These are phyloP conservation scores for Brachionus paranguensis DNA, from an alignment of 1,140 invertebrate species.

Conservation along the genomic window DNA sequence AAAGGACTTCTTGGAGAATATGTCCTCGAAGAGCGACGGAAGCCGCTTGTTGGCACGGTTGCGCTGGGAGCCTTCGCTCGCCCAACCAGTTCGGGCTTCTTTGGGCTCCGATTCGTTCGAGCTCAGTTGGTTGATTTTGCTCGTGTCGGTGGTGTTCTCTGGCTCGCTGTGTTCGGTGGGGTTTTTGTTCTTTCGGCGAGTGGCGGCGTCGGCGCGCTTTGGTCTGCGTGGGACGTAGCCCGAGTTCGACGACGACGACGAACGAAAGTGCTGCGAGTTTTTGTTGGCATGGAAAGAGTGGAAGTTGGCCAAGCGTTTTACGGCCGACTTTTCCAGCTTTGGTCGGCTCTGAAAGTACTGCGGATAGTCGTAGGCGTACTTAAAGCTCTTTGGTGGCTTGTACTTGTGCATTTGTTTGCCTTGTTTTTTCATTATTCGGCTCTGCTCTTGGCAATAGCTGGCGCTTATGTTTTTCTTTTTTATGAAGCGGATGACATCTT, in stretches of 20 bases:
- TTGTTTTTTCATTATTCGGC: constrained; percentile 17
- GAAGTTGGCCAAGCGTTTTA: neutral
- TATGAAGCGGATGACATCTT: constrained; percentile 23
- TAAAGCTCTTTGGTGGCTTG: neutral
- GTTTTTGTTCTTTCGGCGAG: neutral
- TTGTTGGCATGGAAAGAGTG: neutral
- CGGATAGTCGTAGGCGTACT: constrained; percentile 31
- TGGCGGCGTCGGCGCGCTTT: neutral
- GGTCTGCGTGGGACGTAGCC: neutral
- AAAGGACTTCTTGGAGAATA: neutral
- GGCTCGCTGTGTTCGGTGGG: neutral
- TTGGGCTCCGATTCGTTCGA: neutral
- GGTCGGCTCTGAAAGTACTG: constrained; percentile 4
- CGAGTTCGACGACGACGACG: neutral
- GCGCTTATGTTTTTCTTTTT: constrained; percentile 29
- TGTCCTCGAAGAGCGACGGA: neutral
- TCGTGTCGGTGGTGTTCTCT: neutral
- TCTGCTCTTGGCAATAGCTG: constrained; percentile 38
- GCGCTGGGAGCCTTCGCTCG: neutral
- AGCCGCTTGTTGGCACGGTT: neutral
- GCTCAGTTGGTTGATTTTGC: neutral
- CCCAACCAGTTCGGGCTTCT: neutral
- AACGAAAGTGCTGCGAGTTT: neutral
- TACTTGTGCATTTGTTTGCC: neutral
- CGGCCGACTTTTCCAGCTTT: neutral